Base-by-base conservation (phyloP, 64 coral and sea anemone genomes). In the Porites lutea region DNA sequence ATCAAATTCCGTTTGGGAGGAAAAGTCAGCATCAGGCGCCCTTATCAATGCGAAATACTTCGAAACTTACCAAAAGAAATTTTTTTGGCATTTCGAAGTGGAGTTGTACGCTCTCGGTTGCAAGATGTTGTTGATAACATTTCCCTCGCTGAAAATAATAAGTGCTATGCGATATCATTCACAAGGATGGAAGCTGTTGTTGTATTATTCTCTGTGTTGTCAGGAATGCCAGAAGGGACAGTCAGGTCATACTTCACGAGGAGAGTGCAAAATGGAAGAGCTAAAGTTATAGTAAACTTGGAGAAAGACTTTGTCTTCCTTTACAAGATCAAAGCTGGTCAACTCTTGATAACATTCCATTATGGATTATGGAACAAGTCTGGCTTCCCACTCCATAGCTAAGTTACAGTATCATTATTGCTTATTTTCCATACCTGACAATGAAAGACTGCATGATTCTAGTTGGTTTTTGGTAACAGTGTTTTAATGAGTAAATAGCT, bases 311-410 rank as follows among this genome's bases (percentile, higher is more conserved):
- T 86, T 94, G 87, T 48, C 63, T 93, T 88, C 88, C 78, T 71
- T 88, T 93, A 88, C 76, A 88, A 66, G 72, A 74, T 93, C 45
- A 93, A 93, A 79, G 52, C 76, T 64, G 78, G 64, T 55, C 60
- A 88, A 59, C 68, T 88, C 22, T 37, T 71, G 27, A 93, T 93
- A 79, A 70, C 74, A 19, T 93, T 77, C 62, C 91, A 93, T 73
- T 87, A 93, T 88, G 91, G 91, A 69, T 75, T 93, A 14, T 93
- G 91, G 91, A 93, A 93, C 75, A 85, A 93, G 77, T 79, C 74
- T 87, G 92, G 92, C 58, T 93, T 93, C 73, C 83, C 84, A 79
- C 75, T 80, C 19, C 92, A 93, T 87, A 87, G 81, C 69, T 77
- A 83, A 85, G 67, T 52, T 72, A n/a, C n/a, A n/a, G n/a, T n/a